Percentiles rank a stretch among this genome's conserved stretches.
phyloP scores from a whole-genome alignment of 2,888 invertebrate genomes.

The Macrosoma leucophasiata region DNA sequence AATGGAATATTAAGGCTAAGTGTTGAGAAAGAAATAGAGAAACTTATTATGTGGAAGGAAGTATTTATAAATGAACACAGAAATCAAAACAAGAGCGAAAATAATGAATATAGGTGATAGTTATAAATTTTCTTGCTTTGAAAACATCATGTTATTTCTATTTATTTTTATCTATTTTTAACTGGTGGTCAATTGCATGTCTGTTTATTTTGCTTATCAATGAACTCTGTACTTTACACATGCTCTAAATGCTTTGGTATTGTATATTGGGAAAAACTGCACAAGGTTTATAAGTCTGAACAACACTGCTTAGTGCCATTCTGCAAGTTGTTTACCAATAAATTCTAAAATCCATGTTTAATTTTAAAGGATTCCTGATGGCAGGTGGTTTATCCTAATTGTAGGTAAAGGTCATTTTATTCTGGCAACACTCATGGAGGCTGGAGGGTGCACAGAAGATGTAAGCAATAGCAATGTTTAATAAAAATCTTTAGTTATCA shows the following conservation, averaged over 20 bases:
- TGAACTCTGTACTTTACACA: too few relatives aligned
- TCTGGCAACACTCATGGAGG: conserved; percentile 83
- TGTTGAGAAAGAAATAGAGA: conserved; percentile 79
- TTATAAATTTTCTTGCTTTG: too few relatives aligned
- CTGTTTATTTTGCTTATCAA: too few relatives aligned
- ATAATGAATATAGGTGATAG: conserved; percentile 54
- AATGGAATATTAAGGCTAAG: conserved; percentile 84
- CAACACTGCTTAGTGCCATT: too few relatives aligned
- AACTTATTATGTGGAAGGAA: conserved; percentile 85
- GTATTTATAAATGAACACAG: conserved; percentile 77
- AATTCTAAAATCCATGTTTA: conserved; percentile 6
- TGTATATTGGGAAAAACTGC: too few relatives aligned
- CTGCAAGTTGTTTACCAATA: conserved; percentile 1
- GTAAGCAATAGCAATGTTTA: conserved; percentile 36
- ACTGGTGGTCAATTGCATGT: too few relatives aligned
- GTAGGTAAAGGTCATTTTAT: conserved; percentile 83
- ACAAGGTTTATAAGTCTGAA: too few relatives aligned
- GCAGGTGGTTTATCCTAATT: conserved; percentile 83
- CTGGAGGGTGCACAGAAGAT: conserved; percentile 83
- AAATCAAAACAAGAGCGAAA: conserved; percentile 44
- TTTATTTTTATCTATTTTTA: too few relatives aligned
- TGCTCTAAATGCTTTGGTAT: too few relatives aligned
- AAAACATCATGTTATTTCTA: too few relatives aligned
- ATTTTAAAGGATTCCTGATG: conserved; percentile 69
- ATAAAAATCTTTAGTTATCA: too few relatives aligned